A percentile compares a stretch with the other conserved stretches of the same genome.
These are phyloP conservation scores for Nestor notabilis DNA, from an alignment of 2,113 vertebrate species.

Conservation along the genomic window DNA sequence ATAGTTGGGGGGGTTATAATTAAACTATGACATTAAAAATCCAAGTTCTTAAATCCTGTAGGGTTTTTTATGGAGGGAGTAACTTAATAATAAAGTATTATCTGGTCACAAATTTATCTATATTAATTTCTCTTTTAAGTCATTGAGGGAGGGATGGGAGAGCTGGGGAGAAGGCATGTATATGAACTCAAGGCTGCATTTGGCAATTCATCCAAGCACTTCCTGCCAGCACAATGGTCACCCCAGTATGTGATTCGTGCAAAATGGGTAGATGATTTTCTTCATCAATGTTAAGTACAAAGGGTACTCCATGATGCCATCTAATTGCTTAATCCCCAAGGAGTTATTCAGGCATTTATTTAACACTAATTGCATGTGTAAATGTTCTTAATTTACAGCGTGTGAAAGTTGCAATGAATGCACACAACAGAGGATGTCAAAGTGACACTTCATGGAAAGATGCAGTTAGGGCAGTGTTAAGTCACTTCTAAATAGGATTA, in stretches of 20 bases:
- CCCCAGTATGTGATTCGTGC: background rate
- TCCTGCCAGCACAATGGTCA: conserved; percentile 5
- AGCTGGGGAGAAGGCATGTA: fast-evolving
- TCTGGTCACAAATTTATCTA: background rate
- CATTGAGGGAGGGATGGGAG: background rate
- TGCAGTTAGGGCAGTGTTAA: conserved; percentile 24
- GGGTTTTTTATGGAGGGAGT: background rate
- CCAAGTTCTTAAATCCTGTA: background rate
- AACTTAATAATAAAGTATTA: background rate
- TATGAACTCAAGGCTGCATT: background rate
- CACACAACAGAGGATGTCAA: conserved; percentile 45
- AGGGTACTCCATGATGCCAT: conserved; percentile 42
- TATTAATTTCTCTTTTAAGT: background rate
- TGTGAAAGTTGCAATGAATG: conserved; percentile 60
- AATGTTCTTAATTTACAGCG: conserved; percentile 56
- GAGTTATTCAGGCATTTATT: conserved; percentile 58
- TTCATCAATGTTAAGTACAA: conserved; percentile 39
- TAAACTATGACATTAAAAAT: background rate
- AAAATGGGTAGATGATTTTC: conserved; percentile 27
- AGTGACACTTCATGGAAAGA: conserved; percentile 12
- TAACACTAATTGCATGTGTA: conserved; percentile 63
- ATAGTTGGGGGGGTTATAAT: background rate
- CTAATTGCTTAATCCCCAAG: conserved; percentile 56
- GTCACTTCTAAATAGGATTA: conserved; percentile 35
- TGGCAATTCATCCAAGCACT: background rate